Evolutionary conservation across 2,888 invertebrate genomes (phyloP), one percentile per base, ranked within the genome.

Genomic region (Rotaria macrura): DNA sequence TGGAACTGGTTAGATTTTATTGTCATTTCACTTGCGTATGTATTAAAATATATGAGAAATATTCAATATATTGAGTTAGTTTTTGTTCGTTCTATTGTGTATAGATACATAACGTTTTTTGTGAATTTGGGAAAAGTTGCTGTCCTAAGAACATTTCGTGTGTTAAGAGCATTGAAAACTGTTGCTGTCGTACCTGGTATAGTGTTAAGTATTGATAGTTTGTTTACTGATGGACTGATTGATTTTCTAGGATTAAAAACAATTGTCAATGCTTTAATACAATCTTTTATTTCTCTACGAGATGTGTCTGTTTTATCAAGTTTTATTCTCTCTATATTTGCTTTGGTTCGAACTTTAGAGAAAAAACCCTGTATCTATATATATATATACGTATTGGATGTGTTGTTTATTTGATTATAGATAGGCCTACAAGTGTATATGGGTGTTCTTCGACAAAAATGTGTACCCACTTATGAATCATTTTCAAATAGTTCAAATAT

Each of bases 1-100:
- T 98, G 98, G 98, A 98, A 98, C 94, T 97, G 97, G 97, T 95
- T 97, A 94, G 97, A 98, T 95, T 97, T 97, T 95, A 95, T 96
- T 94, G 97, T 97, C 93, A 97, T 98, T 94, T 94, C 95, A 94
- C 95, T 97, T 95, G 97, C 97, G 97, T 97, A 95, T 40, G 43
- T 40, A 83, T 29, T 49, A 40, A 38, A 49, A 25, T 83, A n/a
- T 23, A n/a, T 38, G 40, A 25, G 40, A 84, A n/a, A n/a, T n/a
- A n/a, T n/a, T n/a, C n/a, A n/a, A 12, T 84, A 84, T 85, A 9
- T 57, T 85, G 20, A 57, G 20, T 84, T 57, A 47, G 1, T 23
- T 47, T 29, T 25, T 20, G 49, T 84, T 85, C 49, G 49, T 17
- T n/a, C n/a, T 49, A 47, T 12, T 49, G 14, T 49, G 85, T 84